These are phyloP conservation scores for Colostygia pectinataria DNA, from an alignment of 2,888 invertebrate species.

Conservation along the genomic window DNA sequence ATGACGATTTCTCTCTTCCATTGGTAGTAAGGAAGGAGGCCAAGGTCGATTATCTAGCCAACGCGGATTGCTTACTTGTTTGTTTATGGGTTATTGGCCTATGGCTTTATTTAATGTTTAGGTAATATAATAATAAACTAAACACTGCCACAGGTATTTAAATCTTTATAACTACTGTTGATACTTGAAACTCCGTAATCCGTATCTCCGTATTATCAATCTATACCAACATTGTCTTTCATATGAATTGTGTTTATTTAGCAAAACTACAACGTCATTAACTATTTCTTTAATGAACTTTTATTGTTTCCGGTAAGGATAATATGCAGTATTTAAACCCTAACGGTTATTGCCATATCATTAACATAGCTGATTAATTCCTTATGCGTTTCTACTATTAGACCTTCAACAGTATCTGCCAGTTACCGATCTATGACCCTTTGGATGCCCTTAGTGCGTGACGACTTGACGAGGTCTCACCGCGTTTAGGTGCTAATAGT, in stretches of 20 bases:
- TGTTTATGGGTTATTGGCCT: slow-evolving; percentile 44
- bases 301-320: slow-evolving; percentile 8
- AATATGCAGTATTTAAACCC: slow-evolving; percentile 16
- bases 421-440: slow-evolving; percentile 63
- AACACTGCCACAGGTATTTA: too few relatives aligned
- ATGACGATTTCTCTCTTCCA: slow-evolving; percentile 72
- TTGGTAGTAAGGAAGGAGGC: slow-evolving; percentile 57
- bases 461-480: slow-evolving; percentile 73
- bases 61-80: slow-evolving; percentile 33
- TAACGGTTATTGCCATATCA: slow-evolving; percentile 42
- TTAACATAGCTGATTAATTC: slow-evolving; percentile 57
- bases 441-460: slow-evolving; percentile 71
- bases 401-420: slow-evolving; percentile 59
- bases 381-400: slow-evolving; percentile 53
- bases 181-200: too few relatives aligned
- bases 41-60: slow-evolving; percentile 67
- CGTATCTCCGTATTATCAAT: too few relatives aligned
- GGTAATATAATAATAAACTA: background rate
- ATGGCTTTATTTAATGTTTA: slow-evolving; percentile 14
- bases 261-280: too few relatives aligned
- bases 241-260: too few relatives aligned
- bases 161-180: slow-evolving; percentile 7
- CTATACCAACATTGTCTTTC: too few relatives aligned
- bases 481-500: slow-evolving; percentile 47
- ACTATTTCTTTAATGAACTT: too few relatives aligned